Evolutionary conservation across 2,888 invertebrate genomes (phyloP).

Genomic region (Stenodema calcarata): DNA sequence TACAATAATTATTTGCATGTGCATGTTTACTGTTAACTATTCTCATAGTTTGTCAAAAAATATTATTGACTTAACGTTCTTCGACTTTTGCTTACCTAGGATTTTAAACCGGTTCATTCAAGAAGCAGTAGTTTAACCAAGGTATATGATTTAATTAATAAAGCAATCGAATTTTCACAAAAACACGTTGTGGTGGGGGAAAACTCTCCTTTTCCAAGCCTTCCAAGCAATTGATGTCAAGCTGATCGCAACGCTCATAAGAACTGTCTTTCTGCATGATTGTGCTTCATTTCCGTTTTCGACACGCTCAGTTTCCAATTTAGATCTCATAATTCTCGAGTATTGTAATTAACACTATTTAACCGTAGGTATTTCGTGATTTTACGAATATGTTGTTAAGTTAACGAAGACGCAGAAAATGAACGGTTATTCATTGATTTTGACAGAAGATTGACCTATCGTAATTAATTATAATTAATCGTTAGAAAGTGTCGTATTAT

Average conservation of each 20-base stretch:
- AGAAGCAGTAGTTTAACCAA: slow-evolving; percentile 48
- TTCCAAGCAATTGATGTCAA: neutral
- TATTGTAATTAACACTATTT: no score
- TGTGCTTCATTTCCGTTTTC: neutral
- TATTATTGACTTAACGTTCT: slow-evolving; percentile 41
- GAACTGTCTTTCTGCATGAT: neutral
- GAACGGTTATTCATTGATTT: no score
- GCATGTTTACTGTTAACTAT: slow-evolving; percentile 10
- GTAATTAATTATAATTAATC: no score
- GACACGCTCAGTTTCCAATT: neutral
- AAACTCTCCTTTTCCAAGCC: neutral
- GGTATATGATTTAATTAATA: slow-evolving; percentile 17
- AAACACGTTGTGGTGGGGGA: slow-evolving; percentile 11
- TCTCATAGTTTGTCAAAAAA: neutral
- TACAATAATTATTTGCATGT: slow-evolving; percentile 26
- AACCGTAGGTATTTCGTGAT: no score
- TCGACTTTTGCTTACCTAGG: slow-evolving; percentile 42
- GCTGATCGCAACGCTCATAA: neutral
- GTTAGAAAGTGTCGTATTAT: no score
- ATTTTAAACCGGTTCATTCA: slow-evolving; percentile 44
- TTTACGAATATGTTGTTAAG: no score
- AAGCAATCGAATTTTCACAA: slow-evolving; percentile 12
- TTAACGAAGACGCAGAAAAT: no score
- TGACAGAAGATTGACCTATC: no score
- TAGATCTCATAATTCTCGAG: no score